Conservation (phyloP, 2,113 vertebrate genomes). For the Pavo muticus region DNA sequence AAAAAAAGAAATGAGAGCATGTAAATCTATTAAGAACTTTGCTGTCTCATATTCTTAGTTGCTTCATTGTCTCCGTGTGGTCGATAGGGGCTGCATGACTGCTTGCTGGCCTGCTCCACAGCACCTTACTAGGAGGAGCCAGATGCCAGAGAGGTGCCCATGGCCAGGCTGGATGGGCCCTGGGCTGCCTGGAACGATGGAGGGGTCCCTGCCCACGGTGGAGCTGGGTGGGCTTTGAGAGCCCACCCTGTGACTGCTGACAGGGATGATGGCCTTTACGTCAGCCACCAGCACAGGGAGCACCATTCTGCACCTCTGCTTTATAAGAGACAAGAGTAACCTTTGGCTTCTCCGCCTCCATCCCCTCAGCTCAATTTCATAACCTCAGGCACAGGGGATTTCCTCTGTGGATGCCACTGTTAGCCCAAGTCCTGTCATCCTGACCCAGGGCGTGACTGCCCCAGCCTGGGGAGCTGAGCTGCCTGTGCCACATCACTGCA, state of each 20-base stretch:
- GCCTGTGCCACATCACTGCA: accelerated
- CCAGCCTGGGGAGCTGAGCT: too few species aligned
- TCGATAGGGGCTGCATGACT: not conserved
- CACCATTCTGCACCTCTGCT: not conserved
- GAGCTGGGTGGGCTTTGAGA: not conserved
- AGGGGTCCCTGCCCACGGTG: not conserved
- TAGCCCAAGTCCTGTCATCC: not conserved
- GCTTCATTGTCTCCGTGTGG: not conserved
- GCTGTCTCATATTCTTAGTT: not conserved
- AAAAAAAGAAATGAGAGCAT: not conserved
- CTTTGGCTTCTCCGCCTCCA: not conserved
- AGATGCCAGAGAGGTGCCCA: not conserved
- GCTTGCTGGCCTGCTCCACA: not conserved
- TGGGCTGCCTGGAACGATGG: too few species aligned
- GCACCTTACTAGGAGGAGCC: not conserved
- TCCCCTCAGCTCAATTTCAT: not conserved
- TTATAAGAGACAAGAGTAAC: not conserved
- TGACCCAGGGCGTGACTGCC: too few species aligned
- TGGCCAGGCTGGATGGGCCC: too few species aligned
- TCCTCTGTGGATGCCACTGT: not conserved
- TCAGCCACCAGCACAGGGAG: not conserved
- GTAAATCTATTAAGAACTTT: not conserved
- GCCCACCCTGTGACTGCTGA: not conserved
- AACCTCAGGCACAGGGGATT: not conserved
- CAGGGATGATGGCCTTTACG: not conserved